Conservation (phyloP, 2,797 vertebrate species). For the Hyperoplus immaculatus region DNA sequence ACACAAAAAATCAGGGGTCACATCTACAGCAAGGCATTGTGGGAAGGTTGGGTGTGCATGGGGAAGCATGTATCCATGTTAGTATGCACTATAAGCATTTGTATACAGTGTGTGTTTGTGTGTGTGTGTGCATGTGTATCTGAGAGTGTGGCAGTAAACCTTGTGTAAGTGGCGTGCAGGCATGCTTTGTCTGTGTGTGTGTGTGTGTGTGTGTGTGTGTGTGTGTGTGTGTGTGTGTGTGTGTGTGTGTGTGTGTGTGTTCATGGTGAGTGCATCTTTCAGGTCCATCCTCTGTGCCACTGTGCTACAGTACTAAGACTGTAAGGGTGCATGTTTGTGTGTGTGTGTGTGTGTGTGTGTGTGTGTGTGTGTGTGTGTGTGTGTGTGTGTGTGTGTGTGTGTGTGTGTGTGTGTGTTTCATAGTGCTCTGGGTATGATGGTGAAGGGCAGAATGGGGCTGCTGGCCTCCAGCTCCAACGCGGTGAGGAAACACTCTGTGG, state of each 20-base stretch:
- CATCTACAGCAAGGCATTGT: slow-evolving; percentile 71
- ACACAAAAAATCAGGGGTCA: neutral
- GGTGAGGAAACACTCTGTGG: slow-evolving; percentile 96
- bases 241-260: slow-evolving; percentile 19
- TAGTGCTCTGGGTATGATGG: slow-evolving; percentile 94
- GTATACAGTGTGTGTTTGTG: slow-evolving; percentile 16
- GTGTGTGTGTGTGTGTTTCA: slow-evolving; percentile 74
- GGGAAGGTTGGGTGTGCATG: slow-evolving; percentile 20
- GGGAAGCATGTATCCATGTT: slow-evolving; percentile 21
- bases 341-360: too few relatives aligned
- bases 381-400: slow-evolving; percentile 14
- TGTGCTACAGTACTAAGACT: slow-evolving; percentile 38
- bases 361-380: slow-evolving; percentile 20
- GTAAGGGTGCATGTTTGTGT: neutral
- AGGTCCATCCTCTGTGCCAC: slow-evolving; percentile 44
- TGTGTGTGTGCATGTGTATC: slow-evolving; percentile 24
- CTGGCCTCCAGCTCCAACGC: slow-evolving; percentile 98
- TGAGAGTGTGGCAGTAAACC: slow-evolving; percentile 48
- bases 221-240: neutral
- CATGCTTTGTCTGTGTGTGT: slow-evolving; percentile 26
- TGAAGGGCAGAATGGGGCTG: slow-evolving; percentile 96
- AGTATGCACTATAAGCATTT: slow-evolving; percentile 34
- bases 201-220: slow-evolving; percentile 15
- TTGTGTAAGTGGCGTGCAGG: slow-evolving; percentile 48
- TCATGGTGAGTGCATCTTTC: slow-evolving; percentile 15